Conservation (phyloP, 1,140 invertebrate genomes). For the Drosophila suzukii region DNA sequence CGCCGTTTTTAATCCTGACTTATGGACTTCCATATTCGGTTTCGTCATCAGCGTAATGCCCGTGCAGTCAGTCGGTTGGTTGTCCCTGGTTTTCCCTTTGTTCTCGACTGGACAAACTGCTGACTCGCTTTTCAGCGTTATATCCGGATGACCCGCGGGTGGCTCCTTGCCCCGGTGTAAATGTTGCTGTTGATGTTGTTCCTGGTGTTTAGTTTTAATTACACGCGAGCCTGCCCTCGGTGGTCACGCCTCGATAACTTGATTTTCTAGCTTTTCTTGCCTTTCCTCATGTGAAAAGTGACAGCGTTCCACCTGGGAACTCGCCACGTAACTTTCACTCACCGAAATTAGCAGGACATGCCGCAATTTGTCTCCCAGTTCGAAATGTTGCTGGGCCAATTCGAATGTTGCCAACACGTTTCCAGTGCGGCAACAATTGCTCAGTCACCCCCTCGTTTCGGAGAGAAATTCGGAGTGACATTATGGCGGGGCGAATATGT, state of each 20-base stretch:
- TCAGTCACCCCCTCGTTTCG: constrained; percentile 13
- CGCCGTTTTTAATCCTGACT: constrained; percentile 76
- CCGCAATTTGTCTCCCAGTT: constrained; percentile 13
- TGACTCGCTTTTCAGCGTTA: constrained; percentile 45
- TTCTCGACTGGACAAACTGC: constrained; percentile 51
- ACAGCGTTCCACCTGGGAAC: constrained; percentile 23
- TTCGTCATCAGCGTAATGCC: constrained; percentile 63
- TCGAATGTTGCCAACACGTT: constrained; percentile 41
- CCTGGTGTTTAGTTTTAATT: constrained; percentile 77
- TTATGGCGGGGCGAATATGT: constrained; percentile 8
- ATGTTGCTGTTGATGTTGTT: constrained; percentile 28
- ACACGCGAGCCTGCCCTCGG: constrained; percentile 64
- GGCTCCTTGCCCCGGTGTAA: neutral
- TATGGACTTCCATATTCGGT: constrained; percentile 64
- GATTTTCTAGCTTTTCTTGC: constrained; percentile 31
- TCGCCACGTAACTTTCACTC: constrained; percentile 33
- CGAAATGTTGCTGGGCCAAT: constrained; percentile 35
- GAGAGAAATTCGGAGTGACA: constrained; percentile 34
- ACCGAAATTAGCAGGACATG: constrained; percentile 38
- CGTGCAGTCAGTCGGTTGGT: constrained; percentile 21
- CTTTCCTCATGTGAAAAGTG: constrained; percentile 25
- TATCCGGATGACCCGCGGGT: constrained; percentile 20
- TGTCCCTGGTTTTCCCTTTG: constrained; percentile 25
- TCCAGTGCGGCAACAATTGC: constrained; percentile 16
- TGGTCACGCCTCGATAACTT: constrained; percentile 60